Base-by-base conservation (phyloP, 2,888 invertebrate species). In the Drosophila hamatofila region DNA sequence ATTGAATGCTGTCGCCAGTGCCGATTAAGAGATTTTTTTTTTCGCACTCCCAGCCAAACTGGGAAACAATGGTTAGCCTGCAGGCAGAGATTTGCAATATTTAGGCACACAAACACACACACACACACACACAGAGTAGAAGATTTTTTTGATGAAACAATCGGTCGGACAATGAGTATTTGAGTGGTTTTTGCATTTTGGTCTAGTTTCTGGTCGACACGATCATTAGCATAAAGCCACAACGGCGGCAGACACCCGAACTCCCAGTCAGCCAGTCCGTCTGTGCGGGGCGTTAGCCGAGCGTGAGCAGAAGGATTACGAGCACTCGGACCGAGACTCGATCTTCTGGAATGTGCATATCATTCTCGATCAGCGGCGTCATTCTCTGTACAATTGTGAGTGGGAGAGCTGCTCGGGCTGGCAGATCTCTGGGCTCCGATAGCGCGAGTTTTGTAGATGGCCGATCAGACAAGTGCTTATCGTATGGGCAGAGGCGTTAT, bases 11-110 rank as follows among this genome's bases (percentile, higher is more conserved):
- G 87, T 90, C 90, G 90, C 90, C 90, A 90, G 81, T 90, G 85
- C 88, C 89, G 90, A 90, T 91, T 90, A 90, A 91, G 91, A 89
- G 90, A 90, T 91, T 90, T 80, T 85, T 88, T 87, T 84, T 85
- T 85, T 85, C 86, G 86, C 90, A 86, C 90, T 90, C 85, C 54
- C 74, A 72, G 46, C 72, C 64, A 61, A 77, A 72, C 66, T 72
- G 72, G 66, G 54, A 83, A 76, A 83, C 88, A 89, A 84, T 81
- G 85, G 80, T 61, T 61, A 66, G 74, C 81, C 78, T 61, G 80
- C 74, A 61, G 75, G 72, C 74, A 80, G 71, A 62, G 73, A 83
- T 83, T 83, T 84, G 85, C 88, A 81, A 87, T 79, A 81, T 87
- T 84, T 87, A 84, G 83, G 72, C 75, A 54, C 75, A 56, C 35